Base-by-base conservation (phyloP, 1,140 invertebrate species). In the Kradibia gibbosae region DNA sequence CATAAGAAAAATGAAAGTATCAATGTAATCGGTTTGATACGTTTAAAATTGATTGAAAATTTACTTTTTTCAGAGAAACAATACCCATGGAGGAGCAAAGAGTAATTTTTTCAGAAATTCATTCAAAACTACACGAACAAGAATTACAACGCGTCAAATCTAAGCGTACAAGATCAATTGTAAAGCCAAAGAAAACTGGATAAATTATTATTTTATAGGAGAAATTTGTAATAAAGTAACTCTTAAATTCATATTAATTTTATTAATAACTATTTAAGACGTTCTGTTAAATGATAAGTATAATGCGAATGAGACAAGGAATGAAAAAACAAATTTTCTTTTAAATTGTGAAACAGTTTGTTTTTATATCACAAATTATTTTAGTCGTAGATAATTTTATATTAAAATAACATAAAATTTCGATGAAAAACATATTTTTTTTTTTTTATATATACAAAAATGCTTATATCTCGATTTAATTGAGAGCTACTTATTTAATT, bases 51-150 rank as follows among this genome's bases (percentile, higher is more conserved):
- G 22, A 5, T n/a, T 17, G 15, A 8, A 36, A 36, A 36, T 15
- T 28, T 42, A 42, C 55, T 50, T 85, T 83, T 92, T 92, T 57
- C 86, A 95, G 94, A 87, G 90, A 92, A 87, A 96, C 95, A 20
- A 96, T 98, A 85, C 95, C 96, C 57, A 94, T 96, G 84, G 96
- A 98, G 89, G 97, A 98, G 84, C 96, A 98, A 89, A 92, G 91
- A 67, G 93, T 95, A 86, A 97, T 98, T 84, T 98, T 94, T 92
- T 90, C 93, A 45, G 96, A 98, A 89, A 93, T 98, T 36, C 93
- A 95, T 85, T 92, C 93, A 53, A 93, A 96, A 86, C 87, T 97
- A 34, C 93, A 95, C 84, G 92, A 94, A 83, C 86, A 96, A 82
- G 94, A 95, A 85, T 85, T 94, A 17, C 91, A 93, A 78, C 92